These are phyloP conservation scores for Brachyhypopomus occidentalis DNA, from an alignment of 2,113 vertebrate species.

Conservation along the genomic window DNA sequence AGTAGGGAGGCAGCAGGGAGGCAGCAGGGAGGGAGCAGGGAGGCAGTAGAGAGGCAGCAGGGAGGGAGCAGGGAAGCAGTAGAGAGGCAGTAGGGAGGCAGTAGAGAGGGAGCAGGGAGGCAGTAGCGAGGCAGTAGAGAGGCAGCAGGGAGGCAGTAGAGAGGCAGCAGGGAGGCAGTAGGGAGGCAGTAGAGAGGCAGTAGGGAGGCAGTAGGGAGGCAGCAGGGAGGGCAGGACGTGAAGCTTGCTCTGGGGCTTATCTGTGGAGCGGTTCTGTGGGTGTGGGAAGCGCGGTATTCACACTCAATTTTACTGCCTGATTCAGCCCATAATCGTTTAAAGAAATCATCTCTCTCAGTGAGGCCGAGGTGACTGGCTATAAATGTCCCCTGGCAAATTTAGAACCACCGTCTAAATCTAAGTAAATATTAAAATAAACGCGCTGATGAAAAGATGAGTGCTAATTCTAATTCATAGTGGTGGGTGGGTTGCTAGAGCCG, in stretches of 20 bases:
- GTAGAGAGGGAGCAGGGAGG: too few relatives aligned
- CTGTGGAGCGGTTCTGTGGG: not conserved
- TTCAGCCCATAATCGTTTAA: not conserved
- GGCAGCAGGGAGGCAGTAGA: not conserved
- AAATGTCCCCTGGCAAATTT: too few relatives aligned
- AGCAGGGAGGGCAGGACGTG: not conserved
- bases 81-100: not conserved
- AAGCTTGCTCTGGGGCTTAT: not conserved
- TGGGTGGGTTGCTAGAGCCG: not conserved
- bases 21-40: too few relatives aligned
- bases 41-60: not conserved
- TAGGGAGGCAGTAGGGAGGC: not conserved
- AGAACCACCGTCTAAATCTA: too few relatives aligned
- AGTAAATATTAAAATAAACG: too few relatives aligned
- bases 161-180: too few relatives aligned
- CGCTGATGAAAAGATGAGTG: not conserved
- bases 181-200: not conserved
- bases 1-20: not conserved
- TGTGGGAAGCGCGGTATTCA: not conserved
- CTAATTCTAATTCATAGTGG: not conserved
- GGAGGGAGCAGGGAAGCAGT: not conserved
- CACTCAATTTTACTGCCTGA: not conserved
- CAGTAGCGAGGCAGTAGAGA: not conserved
- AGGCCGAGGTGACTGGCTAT: too few relatives aligned
- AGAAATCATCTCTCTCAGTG: too few relatives aligned